Base-by-base conservation (phyloP, 2,113 vertebrate genomes). In the Myxocyprinus asiaticus region DNA sequence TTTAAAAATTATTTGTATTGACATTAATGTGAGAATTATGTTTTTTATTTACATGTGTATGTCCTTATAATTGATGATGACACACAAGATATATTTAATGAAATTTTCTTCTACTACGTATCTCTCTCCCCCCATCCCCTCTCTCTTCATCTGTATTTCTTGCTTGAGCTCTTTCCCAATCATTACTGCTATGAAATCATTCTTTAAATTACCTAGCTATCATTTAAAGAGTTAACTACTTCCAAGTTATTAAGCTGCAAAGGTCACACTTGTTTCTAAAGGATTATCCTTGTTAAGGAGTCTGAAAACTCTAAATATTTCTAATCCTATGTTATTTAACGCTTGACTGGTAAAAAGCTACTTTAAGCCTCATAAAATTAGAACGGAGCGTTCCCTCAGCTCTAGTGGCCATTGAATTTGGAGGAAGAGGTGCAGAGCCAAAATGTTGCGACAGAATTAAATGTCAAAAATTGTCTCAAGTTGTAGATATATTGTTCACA, bases 401-500 rank as follows among this genome's bases (percentile, higher is more conserved):
- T 96, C 95, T 94, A 92, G 94, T 94, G 89, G 91, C 93, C 94
- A 94, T 95, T 94, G 94, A 92, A 97, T 96, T 96, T 94, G 95
- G 94, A 95, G 94, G 96, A 92, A 96, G 95, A 93, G 94, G 94
- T 95, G 95, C 93, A 93, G 93, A 96, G 94, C 94, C 95, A 95
- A 97, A 98, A 96, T 96, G 95, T 95, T 96, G 94, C 94, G 94
- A 95, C 94, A 95, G 95, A 98, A 99, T 98, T 97, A 98, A 96
- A 97, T 97, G 96, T 99, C 96, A 99, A 95, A 96, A 96, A 95
- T 95, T 95, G 96, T 97, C 94, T 96, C 95, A 95, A 94, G 95
- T 94, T 93, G 93, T 96, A 95, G 96, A 97, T 99, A 95, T 97
- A 98, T 98, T 94, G 95, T 97, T 98, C 96, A 98, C 96, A 98